These are phyloP conservation scores for Myxocyprinus asiaticus DNA, from an alignment of 2,113 vertebrate genomes.

Conservation along the genomic window DNA sequence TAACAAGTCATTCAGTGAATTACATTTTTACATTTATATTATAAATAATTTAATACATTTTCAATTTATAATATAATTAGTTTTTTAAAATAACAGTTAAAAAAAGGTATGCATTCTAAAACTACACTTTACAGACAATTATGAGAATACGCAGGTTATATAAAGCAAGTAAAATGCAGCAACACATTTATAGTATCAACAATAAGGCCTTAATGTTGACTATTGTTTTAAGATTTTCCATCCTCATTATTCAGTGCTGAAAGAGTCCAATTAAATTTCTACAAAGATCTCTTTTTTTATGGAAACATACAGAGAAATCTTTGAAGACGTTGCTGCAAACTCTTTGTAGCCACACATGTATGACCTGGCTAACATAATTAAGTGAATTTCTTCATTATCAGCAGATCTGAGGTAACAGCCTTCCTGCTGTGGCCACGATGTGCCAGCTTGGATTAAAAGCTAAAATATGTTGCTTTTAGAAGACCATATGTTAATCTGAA, in stretches of 20 bases:
- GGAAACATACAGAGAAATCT: not conserved
- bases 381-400: not conserved
- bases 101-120: not conserved
- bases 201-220: not conserved
- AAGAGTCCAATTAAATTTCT: not conserved
- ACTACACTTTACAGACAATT: not conserved
- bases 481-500: slow-evolving; percentile 60
- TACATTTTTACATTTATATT: too few relatives aligned
- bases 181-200: not conserved
- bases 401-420: slow-evolving; percentile 1
- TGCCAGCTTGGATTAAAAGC: slow-evolving; percentile 45
- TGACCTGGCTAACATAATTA: not conserved
- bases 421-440: slow-evolving; percentile 34
- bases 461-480: slow-evolving; percentile 41
- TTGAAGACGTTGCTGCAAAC: not conserved
- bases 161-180: not conserved
- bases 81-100: too few relatives aligned
- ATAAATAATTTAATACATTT: too few relatives aligned
- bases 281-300: not conserved
- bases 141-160: not conserved
- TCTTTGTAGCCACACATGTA: not conserved
- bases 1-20: too few relatives aligned
- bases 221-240: not conserved
- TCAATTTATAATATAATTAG: too few relatives aligned
- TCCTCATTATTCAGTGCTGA: too few relatives aligned